These are phyloP conservation scores for Junonia oenone DNA, from an alignment of 2,888 invertebrate genomes.

Conservation along the genomic window DNA sequence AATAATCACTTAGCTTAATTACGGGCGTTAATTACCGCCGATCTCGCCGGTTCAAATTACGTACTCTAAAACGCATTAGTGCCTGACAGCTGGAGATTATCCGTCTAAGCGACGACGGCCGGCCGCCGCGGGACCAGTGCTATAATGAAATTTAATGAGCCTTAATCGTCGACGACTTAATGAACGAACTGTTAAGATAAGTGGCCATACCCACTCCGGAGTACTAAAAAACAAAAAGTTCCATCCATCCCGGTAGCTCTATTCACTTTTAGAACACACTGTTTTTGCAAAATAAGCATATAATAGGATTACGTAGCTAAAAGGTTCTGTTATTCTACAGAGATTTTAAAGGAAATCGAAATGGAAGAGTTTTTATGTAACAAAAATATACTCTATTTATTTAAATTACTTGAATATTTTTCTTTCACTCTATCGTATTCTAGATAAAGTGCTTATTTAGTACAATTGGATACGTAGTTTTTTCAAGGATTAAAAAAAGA, in stretches of 20 bases:
- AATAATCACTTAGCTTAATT: slow-evolving; percentile 79
- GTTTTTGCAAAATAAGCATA: slow-evolving; percentile 28
- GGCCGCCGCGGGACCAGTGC: slow-evolving; percentile 58
- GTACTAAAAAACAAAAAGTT: slow-evolving; percentile 50
- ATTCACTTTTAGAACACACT: slow-evolving; percentile 14
- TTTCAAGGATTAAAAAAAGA: no score
- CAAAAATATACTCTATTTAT: slow-evolving; percentile 6
- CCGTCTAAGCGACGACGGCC: slow-evolving; percentile 71
- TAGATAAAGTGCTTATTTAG: not conserved
- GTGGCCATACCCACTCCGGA: slow-evolving; percentile 52
- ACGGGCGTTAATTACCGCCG: slow-evolving; percentile 75
- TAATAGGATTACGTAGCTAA: slow-evolving; percentile 37
- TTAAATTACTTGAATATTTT: slow-evolving; percentile 13
- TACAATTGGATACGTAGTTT: slow-evolving; percentile 6
- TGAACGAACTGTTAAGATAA: slow-evolving; percentile 70
- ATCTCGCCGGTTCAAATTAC: slow-evolving; percentile 79
- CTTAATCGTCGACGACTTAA: slow-evolving; percentile 78
- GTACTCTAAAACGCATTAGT: slow-evolving; percentile 80
- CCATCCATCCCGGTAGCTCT: slow-evolving; percentile 3
- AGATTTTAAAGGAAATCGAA: slow-evolving; percentile 21
- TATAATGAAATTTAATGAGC: slow-evolving; percentile 77
- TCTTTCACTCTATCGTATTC: not conserved
- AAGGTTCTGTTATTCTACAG: slow-evolving; percentile 34
- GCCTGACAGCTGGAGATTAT: slow-evolving; percentile 79
- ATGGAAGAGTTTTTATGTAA: slow-evolving; percentile 28